phyloP scores from a whole-genome alignment of 2,888 invertebrate genomes.

The Orthonevra nobilis region DNA sequence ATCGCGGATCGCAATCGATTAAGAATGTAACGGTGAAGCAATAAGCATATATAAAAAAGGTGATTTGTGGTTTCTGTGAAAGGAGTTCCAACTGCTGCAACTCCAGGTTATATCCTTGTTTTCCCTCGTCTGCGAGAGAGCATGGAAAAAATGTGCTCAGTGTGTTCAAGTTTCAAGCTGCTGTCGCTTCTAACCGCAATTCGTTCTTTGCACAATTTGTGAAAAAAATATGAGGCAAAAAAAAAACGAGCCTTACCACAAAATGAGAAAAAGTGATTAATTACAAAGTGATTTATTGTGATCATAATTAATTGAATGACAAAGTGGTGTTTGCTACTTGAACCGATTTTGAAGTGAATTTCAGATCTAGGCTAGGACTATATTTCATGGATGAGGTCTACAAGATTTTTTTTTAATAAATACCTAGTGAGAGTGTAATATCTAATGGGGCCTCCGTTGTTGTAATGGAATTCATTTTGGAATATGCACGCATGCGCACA shows the following conservation, averaged over 20 bases:
- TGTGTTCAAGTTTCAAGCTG: conserved; percentile 27
- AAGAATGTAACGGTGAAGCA: conserved; percentile 60
- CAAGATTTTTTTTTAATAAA: conserved; percentile 12
- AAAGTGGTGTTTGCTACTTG: conserved; percentile 67
- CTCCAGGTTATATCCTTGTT: conserved; percentile 48
- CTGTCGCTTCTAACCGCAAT: conserved; percentile 44
- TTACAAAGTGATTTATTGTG: conserved; percentile 71
- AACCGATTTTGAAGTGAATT: conserved; percentile 55
- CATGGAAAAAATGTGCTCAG: conserved; percentile 37
- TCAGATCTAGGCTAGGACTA: conserved; percentile 35
- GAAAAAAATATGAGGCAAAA: too few relatives aligned
- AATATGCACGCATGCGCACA: conserved; percentile 57
- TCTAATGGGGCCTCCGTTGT: conserved; percentile 20
- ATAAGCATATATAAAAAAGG: conserved; percentile 29
- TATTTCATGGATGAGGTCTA: conserved; percentile 12
- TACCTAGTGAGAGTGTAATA: conserved; percentile 58
- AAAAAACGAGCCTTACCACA: conserved; percentile 39
- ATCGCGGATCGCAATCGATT: conserved; percentile 65
- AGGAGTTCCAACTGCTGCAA: conserved; percentile 28
- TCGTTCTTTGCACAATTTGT: conserved; percentile 35
- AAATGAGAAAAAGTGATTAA: conserved; percentile 64
- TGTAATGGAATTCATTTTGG: conserved; percentile 36
- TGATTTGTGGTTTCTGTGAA: conserved; percentile 55
- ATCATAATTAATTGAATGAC: conserved; percentile 71
- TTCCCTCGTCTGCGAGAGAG: conserved; percentile 28